Evolutionary conservation across 2,797 vertebrate genomes (phyloP).

Genomic region (Percopsis omiscomaycus): DNA sequence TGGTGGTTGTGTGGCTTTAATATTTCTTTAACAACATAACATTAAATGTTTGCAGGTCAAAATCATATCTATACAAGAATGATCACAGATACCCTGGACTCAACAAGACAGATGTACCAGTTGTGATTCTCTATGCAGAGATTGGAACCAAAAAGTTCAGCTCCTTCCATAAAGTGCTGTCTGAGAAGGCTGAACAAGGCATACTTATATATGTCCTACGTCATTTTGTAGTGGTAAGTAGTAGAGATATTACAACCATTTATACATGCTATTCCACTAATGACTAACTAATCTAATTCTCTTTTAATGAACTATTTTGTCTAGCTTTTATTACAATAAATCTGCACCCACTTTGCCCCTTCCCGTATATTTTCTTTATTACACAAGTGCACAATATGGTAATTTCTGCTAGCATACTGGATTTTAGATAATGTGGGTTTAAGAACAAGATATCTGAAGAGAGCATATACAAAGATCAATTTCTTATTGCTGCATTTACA

Average conservation of each 20-base stretch:
- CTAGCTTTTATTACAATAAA: background rate
- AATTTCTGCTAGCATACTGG: background rate
- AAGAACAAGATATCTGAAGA: slow-evolving; percentile 1
- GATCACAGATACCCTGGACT: slow-evolving; percentile 88
- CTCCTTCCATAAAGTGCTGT: slow-evolving; percentile 87
- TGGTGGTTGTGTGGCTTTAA: background rate
- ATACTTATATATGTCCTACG: slow-evolving; percentile 89
- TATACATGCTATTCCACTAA: background rate
- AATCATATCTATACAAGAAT: slow-evolving; percentile 87
- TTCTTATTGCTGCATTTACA: background rate
- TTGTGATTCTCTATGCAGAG: slow-evolving; percentile 93
- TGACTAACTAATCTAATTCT: background rate
- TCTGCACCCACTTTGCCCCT: background rate
- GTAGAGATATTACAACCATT: background rate
- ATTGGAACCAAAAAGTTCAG: slow-evolving; percentile 90
- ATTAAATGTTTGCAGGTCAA: slow-evolving; percentile 77
- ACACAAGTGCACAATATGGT: background rate
- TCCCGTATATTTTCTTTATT: slow-evolving; percentile 2
- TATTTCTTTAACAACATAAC: slow-evolving; percentile 18
- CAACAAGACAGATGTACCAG: slow-evolving; percentile 80
- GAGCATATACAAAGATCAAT: background rate
- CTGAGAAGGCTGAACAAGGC: slow-evolving; percentile 82
- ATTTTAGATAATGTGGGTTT: background rate
- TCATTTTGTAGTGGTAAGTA: slow-evolving; percentile 89
- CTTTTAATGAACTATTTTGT: slow-evolving; percentile 9